Evolutionary conservation across 2,113 vertebrate species (phyloP), one percentile per base, ranked within the genome.

Genomic region (Ageneiosus marmoratus): DNA sequence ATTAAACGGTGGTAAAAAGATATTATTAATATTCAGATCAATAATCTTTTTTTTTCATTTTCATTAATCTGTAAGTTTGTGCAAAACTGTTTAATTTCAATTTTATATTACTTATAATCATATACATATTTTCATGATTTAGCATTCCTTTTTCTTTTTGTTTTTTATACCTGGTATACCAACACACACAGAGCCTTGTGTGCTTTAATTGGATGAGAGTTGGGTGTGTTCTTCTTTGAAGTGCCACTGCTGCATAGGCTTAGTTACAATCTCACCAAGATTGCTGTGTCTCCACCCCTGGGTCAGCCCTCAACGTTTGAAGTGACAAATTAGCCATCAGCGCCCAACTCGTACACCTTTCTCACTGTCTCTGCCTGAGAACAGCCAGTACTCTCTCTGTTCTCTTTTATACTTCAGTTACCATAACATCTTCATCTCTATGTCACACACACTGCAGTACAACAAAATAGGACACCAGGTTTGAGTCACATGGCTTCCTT

Each of bases 261-360:
- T 81, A 78, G 86, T 77, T 81, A 65, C 27, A 24, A 46, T 79
- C 82, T 86, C 53, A 83, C 72, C 32, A 53, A 69, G 74, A 80
- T 32, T 74, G 55, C 73, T 79, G 77, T 85, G 84, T 86, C 84
- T 87, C 82, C 75, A 37, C 86, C 79, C 81, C 76, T 65, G 56
- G 86, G 86, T 85, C 86, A 84, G 84, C 86, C 83, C 82, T 81
- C 56, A 75, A 70, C 24, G 82, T 86, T 88, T 89, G 86, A 89
- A 87, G 79, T 79, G 81, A 88, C 87, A 89, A 87, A 89, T 88
- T 83, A 74, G 51, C 83, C 76, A 80, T 88, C 88, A 83, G 48
- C 77, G 27, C 32, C 29, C 60, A 86, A 73, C 76, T 83, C 55
- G 50, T 88, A 91, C 91, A 88, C 90, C 85, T 89, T 18, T 63